Base-by-base conservation (phyloP, 92 coral and sea anemone genomes). In the Ricordea florida region DNA sequence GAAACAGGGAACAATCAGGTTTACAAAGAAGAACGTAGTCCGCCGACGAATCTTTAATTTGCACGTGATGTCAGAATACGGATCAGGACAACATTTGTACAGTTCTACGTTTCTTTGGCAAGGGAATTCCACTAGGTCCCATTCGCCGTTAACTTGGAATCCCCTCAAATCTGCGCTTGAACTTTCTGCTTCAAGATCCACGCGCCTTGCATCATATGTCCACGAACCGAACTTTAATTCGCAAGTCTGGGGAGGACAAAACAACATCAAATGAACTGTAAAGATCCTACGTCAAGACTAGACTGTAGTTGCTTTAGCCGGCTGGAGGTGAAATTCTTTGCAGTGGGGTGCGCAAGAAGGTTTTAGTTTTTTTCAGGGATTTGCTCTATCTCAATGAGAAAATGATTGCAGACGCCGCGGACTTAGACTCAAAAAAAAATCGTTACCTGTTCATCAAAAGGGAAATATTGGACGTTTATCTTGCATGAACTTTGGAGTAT, bases 401-500 rank as follows among this genome's bases (percentile, higher is more conserved):
- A n/a, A n/a, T n/a, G n/a, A n/a, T n/a, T n/a, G n/a, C n/a, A n/a
- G n/a, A n/a, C n/a, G n/a, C n/a, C n/a, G n/a, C n/a, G n/a, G n/a
- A n/a, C n/a, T n/a, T n/a, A n/a, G n/a, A n/a, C n/a, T n/a, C n/a
- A n/a, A n/a, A n/a, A n/a, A n/a, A n/a, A 38, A 5, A 14, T 28
- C 18, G 51, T 31, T 67, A 93, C 98, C 88, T 93, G 98, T 70
- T 90, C 93, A 57, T 93, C 98, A 78, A 84, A 90, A 1, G 98
- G 98, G 27, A 93, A 93, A 52, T 90, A 84, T 22, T 76, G 80
- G 8, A 93, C 98, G 46, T 94, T 87, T 43, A 94, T 94, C 48
- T 94, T 94, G 61, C 98, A 94, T 4, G 98, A 89, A n/a, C 93
- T 94, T 20, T 91, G 82, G 9, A 93, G 45, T 49, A 94, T 94